Evolutionary conservation across 2,797 vertebrate species (phyloP), one percentile per base, ranked within the genome.

Genomic region (Hemibagrus guttatus): DNA sequence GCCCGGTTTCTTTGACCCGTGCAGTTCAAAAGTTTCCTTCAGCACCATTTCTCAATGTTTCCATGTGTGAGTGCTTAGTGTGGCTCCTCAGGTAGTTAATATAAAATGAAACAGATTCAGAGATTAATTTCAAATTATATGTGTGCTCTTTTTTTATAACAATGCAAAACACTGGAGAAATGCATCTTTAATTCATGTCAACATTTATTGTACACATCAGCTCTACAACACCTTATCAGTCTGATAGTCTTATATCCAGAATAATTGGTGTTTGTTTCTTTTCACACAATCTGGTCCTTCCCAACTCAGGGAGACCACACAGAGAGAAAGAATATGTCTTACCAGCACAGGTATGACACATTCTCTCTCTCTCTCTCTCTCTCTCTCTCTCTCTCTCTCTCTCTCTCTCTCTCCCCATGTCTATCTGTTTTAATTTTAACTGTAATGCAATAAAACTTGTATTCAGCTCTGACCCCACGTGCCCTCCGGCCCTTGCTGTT

Each of bases 401-500:
- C 66, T 72, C 82, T 59, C 75, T 81, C 58, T 69, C 54, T 72
- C 52, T 87, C 54, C 71, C 52, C 46, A 52, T 54, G 69, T 35
- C 49, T 81, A 46, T 26, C 80, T 82, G 52, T 86, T 89, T 89
- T 84, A 87, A 89, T 88, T 90, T 85, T 84, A 72, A 63, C 68
- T 2, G 46, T 88, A 90, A 89, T 88, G 74, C 82, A 81, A 90
- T 88, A 83, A 90, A 90, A 88, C 89, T 86, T 59, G 17, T 66
- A 52, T 87, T 85, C 66, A 8, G 64, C 81, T 68, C 46, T 28
- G 58, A 76, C 46, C 28, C 66, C 28, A 83, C 31, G 71, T 83
- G 81, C 69, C 85, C 81, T 69, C 84, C 58, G 82, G 88, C 72
- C 75, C 80, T 58, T 49, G 28, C 39, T 78, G 91, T 92, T 91